Percentiles rank a stretch among this genome's conserved stretches.
Conservation (phyloP, 2,113 vertebrate species). For the Chamaea fasciata region DNA sequence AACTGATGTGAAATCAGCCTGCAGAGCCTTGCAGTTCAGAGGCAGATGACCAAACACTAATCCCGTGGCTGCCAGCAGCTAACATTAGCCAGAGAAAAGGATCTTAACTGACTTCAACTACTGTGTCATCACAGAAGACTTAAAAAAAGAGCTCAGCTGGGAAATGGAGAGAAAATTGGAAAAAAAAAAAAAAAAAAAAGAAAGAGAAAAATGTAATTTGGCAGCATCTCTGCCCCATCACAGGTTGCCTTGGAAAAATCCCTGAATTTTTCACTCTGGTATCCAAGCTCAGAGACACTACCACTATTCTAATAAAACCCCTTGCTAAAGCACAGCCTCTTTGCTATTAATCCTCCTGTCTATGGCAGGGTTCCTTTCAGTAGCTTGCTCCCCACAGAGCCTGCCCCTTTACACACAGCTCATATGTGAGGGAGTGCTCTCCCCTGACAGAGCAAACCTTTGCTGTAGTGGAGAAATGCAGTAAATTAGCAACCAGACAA, state of each 20-base stretch:
- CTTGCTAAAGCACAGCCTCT: not conserved
- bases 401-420: not conserved
- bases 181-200: not conserved
- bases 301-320: not conserved
- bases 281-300: not conserved
- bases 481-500: not conserved
- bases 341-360: not conserved
- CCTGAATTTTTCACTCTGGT: not conserved
- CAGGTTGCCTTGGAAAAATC: not conserved
- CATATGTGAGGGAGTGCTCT: not conserved
- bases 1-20: not conserved
- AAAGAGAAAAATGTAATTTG: not conserved
- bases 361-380: not conserved
- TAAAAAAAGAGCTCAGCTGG: not conserved
- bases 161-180: not conserved
- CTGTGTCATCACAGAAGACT: not conserved
- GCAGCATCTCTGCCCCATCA: not conserved
- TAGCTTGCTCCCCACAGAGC: not conserved
- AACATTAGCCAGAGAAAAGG: not conserved
- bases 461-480: not conserved
- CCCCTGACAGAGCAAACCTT: not conserved
- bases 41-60: not conserved
- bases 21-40: not conserved
- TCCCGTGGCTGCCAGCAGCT: not conserved
- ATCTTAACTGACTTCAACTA: not conserved